Evolutionary conservation across 2,888 invertebrate species (phyloP).

Genomic region (Malthinus flaveolus): DNA sequence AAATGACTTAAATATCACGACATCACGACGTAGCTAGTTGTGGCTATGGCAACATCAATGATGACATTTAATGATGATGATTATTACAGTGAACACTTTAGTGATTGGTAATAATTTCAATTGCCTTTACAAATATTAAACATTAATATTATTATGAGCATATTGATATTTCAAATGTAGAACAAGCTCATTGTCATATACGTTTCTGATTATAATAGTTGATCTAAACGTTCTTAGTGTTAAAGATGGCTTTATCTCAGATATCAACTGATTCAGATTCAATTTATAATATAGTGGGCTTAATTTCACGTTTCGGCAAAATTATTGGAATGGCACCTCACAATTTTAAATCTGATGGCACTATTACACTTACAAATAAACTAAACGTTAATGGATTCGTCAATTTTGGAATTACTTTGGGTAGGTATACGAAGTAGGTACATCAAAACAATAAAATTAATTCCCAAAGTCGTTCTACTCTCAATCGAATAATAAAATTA

Average conservation of each 20-base stretch:
- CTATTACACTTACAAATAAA: background rate
- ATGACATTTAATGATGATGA: background rate
- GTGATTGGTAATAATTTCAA: background rate
- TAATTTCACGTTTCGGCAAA: conserved; percentile 1
- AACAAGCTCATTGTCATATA: too few relatives aligned
- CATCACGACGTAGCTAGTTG: too few relatives aligned
- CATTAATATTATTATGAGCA: too few relatives aligned
- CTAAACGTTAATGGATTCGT: background rate
- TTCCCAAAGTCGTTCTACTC: too few relatives aligned
- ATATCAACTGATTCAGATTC: background rate
- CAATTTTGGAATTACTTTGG: background rate
- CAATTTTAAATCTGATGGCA: background rate
- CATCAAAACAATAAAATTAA: too few relatives aligned
- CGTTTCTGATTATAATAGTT: too few relatives aligned
- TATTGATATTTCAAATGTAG: too few relatives aligned
- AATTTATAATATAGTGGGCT: conserved; percentile 1
- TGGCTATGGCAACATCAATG: background rate
- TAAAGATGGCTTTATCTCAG: background rate
- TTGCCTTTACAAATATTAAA: background rate
- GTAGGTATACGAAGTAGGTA: too few relatives aligned
- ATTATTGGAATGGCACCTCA: conserved; percentile 10
- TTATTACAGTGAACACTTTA: background rate
- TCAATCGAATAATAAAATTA: too few relatives aligned
- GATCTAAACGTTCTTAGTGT: background rate
- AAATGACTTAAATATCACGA: too few relatives aligned